phyloP scores from a whole-genome alignment of 2,797 vertebrate genomes.

The Aeoliscus strigatus region DNA sequence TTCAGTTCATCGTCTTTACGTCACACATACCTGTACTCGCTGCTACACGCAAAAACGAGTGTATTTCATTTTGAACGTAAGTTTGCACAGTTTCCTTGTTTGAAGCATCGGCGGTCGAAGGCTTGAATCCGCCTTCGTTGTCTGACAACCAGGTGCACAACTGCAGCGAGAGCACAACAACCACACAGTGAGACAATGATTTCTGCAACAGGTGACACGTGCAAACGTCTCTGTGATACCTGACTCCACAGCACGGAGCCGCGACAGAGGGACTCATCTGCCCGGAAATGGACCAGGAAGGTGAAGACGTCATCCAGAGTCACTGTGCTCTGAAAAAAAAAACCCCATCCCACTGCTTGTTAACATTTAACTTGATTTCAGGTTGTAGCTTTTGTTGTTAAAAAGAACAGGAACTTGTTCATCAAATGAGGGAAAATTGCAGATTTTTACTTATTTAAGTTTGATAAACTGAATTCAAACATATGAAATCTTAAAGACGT shows the following conservation, averaged over 20 bases:
- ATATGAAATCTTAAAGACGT: too few species aligned
- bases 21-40: constrained; percentile 71
- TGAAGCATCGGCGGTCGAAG: constrained; percentile 10
- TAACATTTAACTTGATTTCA: too few species aligned
- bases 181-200: neutral
- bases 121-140: constrained; percentile 77
- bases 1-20: neutral
- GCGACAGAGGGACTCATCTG: constrained; percentile 85
- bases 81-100: constrained; percentile 51
- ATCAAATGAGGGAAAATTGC: too few species aligned
- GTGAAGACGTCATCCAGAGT: constrained; percentile 81
- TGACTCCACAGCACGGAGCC: constrained; percentile 83
- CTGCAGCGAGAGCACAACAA: constrained; percentile 57
- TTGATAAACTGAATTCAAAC: too few species aligned
- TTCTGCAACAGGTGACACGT: too few species aligned
- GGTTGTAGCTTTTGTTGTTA: too few species aligned
- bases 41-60: constrained; percentile 75
- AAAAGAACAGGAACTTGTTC: too few species aligned
- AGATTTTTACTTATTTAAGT: too few species aligned
- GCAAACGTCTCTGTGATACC: constrained; percentile 70
- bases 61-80: constrained; percentile 70
- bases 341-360: neutral
- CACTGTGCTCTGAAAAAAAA: constrained; percentile 64
- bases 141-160: constrained; percentile 81
- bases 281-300: constrained; percentile 81